Conservation (phyloP, 2,888 invertebrate genomes). For the Euplagia quadripunctaria region DNA sequence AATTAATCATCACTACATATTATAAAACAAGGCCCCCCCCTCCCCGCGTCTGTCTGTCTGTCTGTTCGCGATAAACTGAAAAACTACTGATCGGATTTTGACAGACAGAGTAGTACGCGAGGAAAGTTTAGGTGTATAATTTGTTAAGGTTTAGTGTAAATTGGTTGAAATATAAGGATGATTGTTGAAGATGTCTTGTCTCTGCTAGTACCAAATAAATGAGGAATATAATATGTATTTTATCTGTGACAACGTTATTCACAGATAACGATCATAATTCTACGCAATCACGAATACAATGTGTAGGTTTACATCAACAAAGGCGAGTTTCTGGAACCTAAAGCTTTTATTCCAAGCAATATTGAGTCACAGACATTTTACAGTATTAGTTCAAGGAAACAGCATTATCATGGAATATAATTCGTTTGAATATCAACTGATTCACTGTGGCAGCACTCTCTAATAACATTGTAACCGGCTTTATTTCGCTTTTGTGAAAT, state of each 20-base stretch:
- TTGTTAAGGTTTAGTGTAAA: too few species aligned
- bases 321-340: not conserved
- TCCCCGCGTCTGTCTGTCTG: too few species aligned
- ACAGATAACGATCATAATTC: not conserved
- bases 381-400: conserved; percentile 51
- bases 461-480: not conserved
- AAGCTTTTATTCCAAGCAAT: not conserved
- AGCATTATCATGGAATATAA: conserved; percentile 37
- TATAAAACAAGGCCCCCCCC: too few species aligned
- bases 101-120: too few species aligned
- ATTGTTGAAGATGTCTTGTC: too few species aligned
- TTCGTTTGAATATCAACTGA: conserved; percentile 48
- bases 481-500: conserved; percentile 1
- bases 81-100: too few species aligned
- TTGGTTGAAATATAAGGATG: too few species aligned
- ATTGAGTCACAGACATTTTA: conserved; percentile 23
- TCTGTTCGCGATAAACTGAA: too few species aligned
- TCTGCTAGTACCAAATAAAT: not conserved
- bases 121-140: too few species aligned
- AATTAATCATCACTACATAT: too few species aligned
- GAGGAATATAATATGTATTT: not conserved
- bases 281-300: conserved; percentile 13
- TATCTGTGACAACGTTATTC: conserved; percentile 9
- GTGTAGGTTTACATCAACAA: conserved; percentile 38
- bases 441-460: conserved; percentile 48